phyloP scores from a whole-genome alignment of 2,888 invertebrate species.

The Lasioglossum lativentre region DNA sequence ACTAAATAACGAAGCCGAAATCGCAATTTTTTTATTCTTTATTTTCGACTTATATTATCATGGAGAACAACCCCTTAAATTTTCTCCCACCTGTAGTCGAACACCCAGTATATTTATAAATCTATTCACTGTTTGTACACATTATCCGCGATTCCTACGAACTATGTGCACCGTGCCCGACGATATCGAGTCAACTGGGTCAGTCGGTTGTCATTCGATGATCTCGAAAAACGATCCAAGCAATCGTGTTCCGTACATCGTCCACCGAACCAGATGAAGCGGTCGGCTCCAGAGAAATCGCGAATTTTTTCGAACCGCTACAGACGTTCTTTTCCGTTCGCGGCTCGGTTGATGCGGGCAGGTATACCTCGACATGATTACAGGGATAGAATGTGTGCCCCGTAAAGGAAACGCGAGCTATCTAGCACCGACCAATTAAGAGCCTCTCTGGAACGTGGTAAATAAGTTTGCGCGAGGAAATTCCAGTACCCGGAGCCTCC shows the following conservation, averaged over 20 bases:
- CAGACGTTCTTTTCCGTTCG: constrained; percentile 16
- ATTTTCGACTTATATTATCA: no score
- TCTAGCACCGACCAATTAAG: constrained; percentile 57
- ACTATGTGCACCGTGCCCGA: background rate
- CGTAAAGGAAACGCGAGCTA: constrained; percentile 53
- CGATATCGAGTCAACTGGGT: background rate
- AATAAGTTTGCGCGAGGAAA: constrained; percentile 63
- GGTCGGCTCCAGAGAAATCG: constrained; percentile 21
- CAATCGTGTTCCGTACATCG: background rate
- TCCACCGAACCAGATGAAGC: background rate
- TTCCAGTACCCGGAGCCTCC: constrained; percentile 35
- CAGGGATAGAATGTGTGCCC: constrained; percentile 48
- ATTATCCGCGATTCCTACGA: background rate
- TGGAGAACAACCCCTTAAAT: no score
- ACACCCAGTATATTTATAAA: no score
- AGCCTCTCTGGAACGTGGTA: constrained; percentile 51
- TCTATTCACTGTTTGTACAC: no score
- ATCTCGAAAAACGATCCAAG: constrained; percentile 8
- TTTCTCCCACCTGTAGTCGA: no score
- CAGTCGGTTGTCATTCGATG: background rate
- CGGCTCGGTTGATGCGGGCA: constrained; percentile 27
- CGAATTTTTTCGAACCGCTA: constrained; percentile 27
- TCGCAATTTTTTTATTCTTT: no score
- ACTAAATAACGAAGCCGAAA: no score
- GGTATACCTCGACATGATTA: constrained; percentile 47